Percentiles rank a stretch among this genome's conserved stretches.
phyloP scores from a whole-genome alignment of 2,797 vertebrate species.

The Gymnothorax javanicus region DNA sequence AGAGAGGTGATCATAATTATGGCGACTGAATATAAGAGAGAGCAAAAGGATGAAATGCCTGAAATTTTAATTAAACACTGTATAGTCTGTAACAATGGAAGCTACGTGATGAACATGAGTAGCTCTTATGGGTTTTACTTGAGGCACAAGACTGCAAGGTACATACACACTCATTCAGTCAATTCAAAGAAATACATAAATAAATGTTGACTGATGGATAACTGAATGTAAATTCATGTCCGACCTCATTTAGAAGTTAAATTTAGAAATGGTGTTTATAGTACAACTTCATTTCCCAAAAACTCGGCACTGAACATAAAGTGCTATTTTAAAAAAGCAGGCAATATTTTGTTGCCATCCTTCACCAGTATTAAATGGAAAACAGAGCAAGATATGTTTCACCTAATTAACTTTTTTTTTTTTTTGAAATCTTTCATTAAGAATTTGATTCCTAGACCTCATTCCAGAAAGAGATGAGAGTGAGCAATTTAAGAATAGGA shows the following conservation, averaged over 20 bases:
- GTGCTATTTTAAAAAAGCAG: no score
- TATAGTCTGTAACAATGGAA: neutral
- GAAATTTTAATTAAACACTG: neutral
- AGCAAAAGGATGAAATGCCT: neutral
- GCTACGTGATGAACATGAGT: neutral
- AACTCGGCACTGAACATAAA: no score
- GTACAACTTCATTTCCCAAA: no score
- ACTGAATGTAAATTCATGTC: no score
- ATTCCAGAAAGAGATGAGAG: no score
- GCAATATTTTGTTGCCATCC: no score
- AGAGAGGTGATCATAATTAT: neutral
- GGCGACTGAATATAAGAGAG: neutral
- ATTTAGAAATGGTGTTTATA: neutral
- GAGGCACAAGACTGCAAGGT: neutral
- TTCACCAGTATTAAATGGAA: no score
- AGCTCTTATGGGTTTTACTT: neutral
- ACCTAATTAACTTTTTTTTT: no score
- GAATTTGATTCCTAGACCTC: no score
- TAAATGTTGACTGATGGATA: neutral
- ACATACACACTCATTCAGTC: neutral
- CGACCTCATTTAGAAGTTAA: neutral
- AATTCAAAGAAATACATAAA: neutral
- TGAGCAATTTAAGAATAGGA: no score
- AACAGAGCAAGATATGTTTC: no score
- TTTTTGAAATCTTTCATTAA: no score